Percentiles rank a stretch among this genome's conserved stretches.
Conservation (phyloP, 2,888 invertebrate species). For the Scaptomyza cyrtandrae region DNA sequence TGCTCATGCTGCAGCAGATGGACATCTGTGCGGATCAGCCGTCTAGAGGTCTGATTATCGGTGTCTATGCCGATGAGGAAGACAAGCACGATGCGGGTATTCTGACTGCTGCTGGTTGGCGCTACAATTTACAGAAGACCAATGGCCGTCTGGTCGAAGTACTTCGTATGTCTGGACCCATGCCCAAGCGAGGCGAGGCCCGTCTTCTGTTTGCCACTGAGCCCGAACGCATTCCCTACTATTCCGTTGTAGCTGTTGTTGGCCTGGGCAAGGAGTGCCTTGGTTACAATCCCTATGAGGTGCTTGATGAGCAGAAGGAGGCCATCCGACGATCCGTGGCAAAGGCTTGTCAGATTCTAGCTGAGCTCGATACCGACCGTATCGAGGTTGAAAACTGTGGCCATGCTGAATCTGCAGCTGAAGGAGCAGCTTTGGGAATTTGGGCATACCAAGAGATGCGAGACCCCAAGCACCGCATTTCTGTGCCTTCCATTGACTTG, state of each 20-base stretch:
- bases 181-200: conserved; percentile 85
- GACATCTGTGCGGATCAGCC: conserved; percentile 83
- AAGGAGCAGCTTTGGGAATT: conserved; percentile 89
- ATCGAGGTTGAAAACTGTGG: conserved; percentile 90
- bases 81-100: conserved; percentile 86
- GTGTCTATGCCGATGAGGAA: conserved; percentile 87
- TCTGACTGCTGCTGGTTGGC: conserved; percentile 87
- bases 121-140: conserved; percentile 86
- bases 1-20: conserved; percentile 78
- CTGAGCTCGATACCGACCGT: conserved; percentile 85
- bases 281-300: conserved; percentile 88
- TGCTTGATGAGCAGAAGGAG: conserved; percentile 90
- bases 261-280: conserved; percentile 90
- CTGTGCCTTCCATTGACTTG: conserved; percentile 83
- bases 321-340: conserved; percentile 89
- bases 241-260: conserved; percentile 89
- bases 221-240: conserved; percentile 84
- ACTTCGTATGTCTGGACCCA: conserved; percentile 85
- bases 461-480: conserved; percentile 71
- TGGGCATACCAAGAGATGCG: conserved; percentile 88
- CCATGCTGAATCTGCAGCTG: conserved; percentile 91
- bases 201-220: conserved; percentile 89
- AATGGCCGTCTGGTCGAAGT: conserved; percentile 86
- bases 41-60: conserved; percentile 86
- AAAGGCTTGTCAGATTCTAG: conserved; percentile 86